Conservation (phyloP, 2,888 invertebrate genomes). For the Phragmatobia fuliginosa region DNA sequence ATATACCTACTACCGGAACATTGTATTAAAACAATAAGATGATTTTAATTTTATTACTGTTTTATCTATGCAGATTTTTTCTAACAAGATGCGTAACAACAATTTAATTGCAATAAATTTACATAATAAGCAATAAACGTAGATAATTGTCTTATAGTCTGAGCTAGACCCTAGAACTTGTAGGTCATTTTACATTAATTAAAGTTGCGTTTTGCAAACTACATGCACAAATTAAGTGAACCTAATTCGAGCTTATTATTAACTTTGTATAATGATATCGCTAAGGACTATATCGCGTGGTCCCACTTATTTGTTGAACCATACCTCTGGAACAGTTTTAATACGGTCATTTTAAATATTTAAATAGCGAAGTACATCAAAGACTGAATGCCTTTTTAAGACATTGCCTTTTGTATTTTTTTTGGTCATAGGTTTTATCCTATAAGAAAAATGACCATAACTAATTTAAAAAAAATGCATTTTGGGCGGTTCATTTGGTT, state of each 20-base stretch:
- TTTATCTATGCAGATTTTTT: slow-evolving; percentile 2
- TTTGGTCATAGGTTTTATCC: background rate
- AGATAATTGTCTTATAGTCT: slow-evolving; percentile 35
- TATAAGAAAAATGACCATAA: no score
- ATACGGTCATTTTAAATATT: slow-evolving; percentile 8
- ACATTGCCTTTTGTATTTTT: background rate
- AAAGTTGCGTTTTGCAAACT: slow-evolving; percentile 40
- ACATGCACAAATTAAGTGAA: slow-evolving; percentile 30
- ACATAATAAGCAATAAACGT: slow-evolving; percentile 43
- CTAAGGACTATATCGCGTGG: slow-evolving; percentile 50
- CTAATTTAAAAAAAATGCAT: background rate
- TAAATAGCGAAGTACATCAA: background rate
- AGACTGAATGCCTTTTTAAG: background rate
- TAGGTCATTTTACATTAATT: slow-evolving; percentile 31
- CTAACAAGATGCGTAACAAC: slow-evolving; percentile 30
- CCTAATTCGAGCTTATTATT: slow-evolving; percentile 30
- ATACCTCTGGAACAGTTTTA: slow-evolving; percentile 21
- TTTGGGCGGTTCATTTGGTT: background rate
- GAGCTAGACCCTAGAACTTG: slow-evolving; percentile 17
- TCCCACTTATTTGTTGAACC: slow-evolving; percentile 34
- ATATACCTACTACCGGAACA: background rate
- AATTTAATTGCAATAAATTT: slow-evolving; percentile 34
- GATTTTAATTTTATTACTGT: background rate
- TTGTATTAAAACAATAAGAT: slow-evolving; percentile 2
- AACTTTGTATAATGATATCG: slow-evolving; percentile 32